Evolutionary conservation across 2,113 vertebrate species (phyloP), one percentile per base, ranked within the genome.

Genomic region (Pangasianodon hypophthalmus): DNA sequence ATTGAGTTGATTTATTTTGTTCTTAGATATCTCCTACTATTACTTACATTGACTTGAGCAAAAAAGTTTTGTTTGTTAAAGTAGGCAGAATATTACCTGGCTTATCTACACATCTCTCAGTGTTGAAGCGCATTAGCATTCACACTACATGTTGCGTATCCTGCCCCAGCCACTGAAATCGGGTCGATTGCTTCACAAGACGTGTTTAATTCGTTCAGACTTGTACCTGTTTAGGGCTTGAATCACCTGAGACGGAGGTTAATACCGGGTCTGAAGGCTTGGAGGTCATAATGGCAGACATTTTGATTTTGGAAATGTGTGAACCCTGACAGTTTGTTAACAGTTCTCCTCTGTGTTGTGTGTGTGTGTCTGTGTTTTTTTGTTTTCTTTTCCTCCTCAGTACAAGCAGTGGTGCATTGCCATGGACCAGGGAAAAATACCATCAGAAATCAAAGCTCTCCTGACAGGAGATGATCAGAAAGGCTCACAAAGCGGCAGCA

Each of bases 361-460:
- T 50, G 44, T 80, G 24, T 26, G 8, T 83, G 41, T 46, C 0
- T 44, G 41, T 26, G 21, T 2, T 6, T n/a, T 0, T 50, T 7
- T 81, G 16, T 58, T 0, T 19, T 50, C 18, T 77, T 46, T 90
- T 44, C 89, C 92, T 93, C 21, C 93, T 94, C 89, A 94, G 98
- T 99, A 99, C 93, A 99, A 99, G 92, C 98, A 99, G 96, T 99
- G 98, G 98, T 99, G 98, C 88, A 95, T 97, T 48, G 98, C 98
- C 16, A 99, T 99, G 98, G 98, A 99, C 92, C 98, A 98, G 96
- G 98, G 98, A 54, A 99, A 99, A 95, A 99, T 99, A 94, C 98
- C 98, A 18, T 99, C 98, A 0, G 98, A 99, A 95, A 99, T 99
- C 91, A 98, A 98, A 95, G 98, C 98, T 44, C 95, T 99, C 1